Base-by-base conservation (phyloP, 2,888 invertebrate species). In the Falcaria lacertinaria region DNA sequence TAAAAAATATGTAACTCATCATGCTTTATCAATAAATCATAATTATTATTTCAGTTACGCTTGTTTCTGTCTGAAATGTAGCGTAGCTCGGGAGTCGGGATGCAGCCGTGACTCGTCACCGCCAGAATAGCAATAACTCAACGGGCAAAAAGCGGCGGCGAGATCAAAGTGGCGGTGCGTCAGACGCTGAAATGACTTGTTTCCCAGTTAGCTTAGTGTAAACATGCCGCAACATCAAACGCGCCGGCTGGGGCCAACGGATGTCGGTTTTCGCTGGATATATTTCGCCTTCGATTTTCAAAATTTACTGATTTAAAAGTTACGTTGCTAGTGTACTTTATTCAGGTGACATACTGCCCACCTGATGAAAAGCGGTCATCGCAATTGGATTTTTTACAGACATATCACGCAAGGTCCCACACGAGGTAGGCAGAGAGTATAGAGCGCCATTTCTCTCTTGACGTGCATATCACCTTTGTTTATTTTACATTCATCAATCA, bases 131-230 rank as follows among this genome's bases (percentile, higher is more conserved):
- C 69, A 59, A 75, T 80, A 77, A 76, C 63, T 78, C 81, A 77
- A 60, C 60, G 58, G 65, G 72, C 71, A 78, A 80, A 78, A 78
- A 74, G 68, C 69, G 61, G 65, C 81, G 85, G 83, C 67, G 53
- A 80, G 79, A 83, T 88, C 84, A 88, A 88, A 88, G 80, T 46
- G 54, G 66, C 76, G 72, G 72, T 64, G 62, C 48, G 63, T 60
- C 78, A 74, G 69, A 75, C 74, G 73, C 70, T 70, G 76, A 81
- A 84, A 87, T 80, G 84, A 83, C 86, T 86, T 81, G 87, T 86
- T 84, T 82, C 84, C 70, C 84, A 76, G 86, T 85, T 80, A 79
- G 84, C 79, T 80, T 79, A 84, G 83, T 84, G 87, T 84, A 88
- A 87, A 88, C 89, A 88, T 62, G 65, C 69, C 78, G 83, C 69